Conservation (phyloP, 2,888 invertebrate species). For the Scaeva pyrastri region DNA sequence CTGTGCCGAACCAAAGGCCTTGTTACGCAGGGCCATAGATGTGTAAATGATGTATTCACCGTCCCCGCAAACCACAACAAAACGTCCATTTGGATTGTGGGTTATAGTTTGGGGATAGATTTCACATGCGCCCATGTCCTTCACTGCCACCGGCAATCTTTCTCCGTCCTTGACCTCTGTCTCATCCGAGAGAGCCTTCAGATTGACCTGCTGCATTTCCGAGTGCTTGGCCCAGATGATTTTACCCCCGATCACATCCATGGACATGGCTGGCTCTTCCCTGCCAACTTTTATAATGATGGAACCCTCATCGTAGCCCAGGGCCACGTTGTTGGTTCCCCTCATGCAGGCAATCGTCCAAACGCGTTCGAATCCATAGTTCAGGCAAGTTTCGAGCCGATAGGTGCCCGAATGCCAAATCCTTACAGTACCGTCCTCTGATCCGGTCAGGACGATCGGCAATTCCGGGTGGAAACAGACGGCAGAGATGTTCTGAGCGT, state of each 20-base stretch:
- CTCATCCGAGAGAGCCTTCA: constrained; percentile 83
- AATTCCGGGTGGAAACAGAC: constrained; percentile 99
- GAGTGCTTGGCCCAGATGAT: constrained; percentile 99
- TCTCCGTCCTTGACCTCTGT: constrained; percentile 95
- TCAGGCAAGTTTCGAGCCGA: constrained; percentile 96
- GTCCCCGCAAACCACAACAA: constrained; percentile 98
- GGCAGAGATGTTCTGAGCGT: constrained; percentile 97
- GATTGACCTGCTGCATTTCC: constrained; percentile 94
- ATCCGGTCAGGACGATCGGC: constrained; percentile 98
- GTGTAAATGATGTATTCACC: constrained; percentile 99
- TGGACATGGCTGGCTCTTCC: constrained; percentile 99
- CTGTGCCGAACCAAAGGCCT: constrained; percentile 98
- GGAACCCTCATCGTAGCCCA: constrained; percentile 88
- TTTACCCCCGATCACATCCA: constrained; percentile 99
- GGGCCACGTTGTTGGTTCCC: constrained; percentile 97
- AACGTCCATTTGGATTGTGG: constrained; percentile 98
- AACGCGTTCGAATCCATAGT: constrained; percentile 98
- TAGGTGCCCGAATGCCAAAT: constrained; percentile 99
- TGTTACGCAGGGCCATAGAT: constrained; percentile 99
- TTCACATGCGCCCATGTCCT: constrained; percentile 99
- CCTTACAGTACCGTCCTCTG: constrained; percentile 98
- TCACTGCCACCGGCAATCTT: constrained; percentile 95
- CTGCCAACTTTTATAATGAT: constrained; percentile 88
- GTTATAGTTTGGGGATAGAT: constrained; percentile 99
- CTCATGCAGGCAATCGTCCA: constrained; percentile 98